Evolutionary conservation across 2,797 vertebrate genomes (phyloP).

Genomic region (Hyperoplus lanceolatus): DNA sequence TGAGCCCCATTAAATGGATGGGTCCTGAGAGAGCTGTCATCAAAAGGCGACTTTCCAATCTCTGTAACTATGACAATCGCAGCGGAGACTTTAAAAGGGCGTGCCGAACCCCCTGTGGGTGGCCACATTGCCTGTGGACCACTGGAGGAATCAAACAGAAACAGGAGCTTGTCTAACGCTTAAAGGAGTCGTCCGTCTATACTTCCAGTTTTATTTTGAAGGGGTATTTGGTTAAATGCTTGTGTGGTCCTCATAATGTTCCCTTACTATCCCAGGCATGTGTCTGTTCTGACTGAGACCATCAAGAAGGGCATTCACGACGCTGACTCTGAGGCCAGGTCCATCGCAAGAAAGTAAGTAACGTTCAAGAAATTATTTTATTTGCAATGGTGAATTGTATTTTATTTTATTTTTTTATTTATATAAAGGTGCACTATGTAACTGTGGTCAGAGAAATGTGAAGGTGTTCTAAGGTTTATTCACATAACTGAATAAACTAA

Average conservation of each 20-base stretch:
- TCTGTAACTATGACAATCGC: slow-evolving; percentile 74
- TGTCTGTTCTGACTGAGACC: slow-evolving; percentile 96
- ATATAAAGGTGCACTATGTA: no score
- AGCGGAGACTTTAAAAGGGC: slow-evolving; percentile 76
- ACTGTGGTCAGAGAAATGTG: no score
- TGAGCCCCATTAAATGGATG: slow-evolving; percentile 80
- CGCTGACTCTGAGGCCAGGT: slow-evolving; percentile 96
- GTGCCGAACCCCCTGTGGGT: slow-evolving; percentile 25
- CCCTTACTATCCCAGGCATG: slow-evolving; percentile 89
- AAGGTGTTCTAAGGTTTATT: no score
- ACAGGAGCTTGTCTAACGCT: slow-evolving; percentile 6
- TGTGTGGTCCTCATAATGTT: slow-evolving; percentile 64
- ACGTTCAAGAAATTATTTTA: neutral
- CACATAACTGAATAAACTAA: no score
- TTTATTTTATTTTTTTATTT: no score
- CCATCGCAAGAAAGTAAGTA: slow-evolving; percentile 98
- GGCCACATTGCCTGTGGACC: slow-evolving; percentile 59
- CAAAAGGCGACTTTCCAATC: slow-evolving; percentile 35
- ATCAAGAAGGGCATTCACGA: slow-evolving; percentile 99
- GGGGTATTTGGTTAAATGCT: neutral
- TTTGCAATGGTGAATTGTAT: neutral
- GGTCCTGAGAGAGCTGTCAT: slow-evolving; percentile 58
- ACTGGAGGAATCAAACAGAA: slow-evolving; percentile 16
- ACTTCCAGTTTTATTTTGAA: neutral
- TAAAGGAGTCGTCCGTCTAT: neutral